Conservation (phyloP, 2,113 vertebrate species). For the Uropsilus gracilis region DNA sequence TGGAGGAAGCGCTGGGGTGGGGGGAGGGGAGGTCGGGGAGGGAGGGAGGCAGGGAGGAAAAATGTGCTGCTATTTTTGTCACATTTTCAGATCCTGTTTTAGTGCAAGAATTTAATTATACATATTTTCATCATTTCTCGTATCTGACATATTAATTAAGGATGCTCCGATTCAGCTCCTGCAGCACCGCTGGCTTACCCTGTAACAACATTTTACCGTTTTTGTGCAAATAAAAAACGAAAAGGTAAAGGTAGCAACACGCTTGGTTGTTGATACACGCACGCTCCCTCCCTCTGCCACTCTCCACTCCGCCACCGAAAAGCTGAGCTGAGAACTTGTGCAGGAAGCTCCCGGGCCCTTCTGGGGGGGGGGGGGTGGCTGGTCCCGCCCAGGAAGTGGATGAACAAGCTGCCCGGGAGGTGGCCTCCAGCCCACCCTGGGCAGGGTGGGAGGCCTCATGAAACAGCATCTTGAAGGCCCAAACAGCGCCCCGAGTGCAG, state of each 20-base stretch:
- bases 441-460: fast-evolving
- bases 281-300: fast-evolving
- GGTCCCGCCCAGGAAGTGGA: not conserved
- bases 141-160: conserved; percentile 89
- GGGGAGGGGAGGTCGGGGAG: fast-evolving
- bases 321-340: not conserved
- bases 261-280: conserved; percentile 31
- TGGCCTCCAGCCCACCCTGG: fast-evolving
- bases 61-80: conserved; percentile 80
- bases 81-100: conserved; percentile 82
- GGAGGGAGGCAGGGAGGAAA: not conserved
- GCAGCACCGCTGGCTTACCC: conserved; percentile 78
- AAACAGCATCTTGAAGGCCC: too few species aligned
- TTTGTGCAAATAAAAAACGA: conserved; percentile 84
- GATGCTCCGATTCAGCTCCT: conserved; percentile 82
- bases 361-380: too few species aligned
- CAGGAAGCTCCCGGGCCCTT: fast-evolving
- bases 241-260: conserved; percentile 76
- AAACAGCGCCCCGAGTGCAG: fast-evolving
- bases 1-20: too few species aligned
- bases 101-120: conserved; percentile 86
- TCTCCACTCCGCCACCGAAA: conserved; percentile 51
- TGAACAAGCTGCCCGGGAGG: too few species aligned
- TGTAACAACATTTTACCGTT: conserved; percentile 87
- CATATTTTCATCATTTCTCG: conserved; percentile 87